Evolutionary conservation across 2,113 vertebrate genomes (phyloP), one percentile per base, ranked within the genome.

Genomic region (Microcebus ravelobensis): DNA sequence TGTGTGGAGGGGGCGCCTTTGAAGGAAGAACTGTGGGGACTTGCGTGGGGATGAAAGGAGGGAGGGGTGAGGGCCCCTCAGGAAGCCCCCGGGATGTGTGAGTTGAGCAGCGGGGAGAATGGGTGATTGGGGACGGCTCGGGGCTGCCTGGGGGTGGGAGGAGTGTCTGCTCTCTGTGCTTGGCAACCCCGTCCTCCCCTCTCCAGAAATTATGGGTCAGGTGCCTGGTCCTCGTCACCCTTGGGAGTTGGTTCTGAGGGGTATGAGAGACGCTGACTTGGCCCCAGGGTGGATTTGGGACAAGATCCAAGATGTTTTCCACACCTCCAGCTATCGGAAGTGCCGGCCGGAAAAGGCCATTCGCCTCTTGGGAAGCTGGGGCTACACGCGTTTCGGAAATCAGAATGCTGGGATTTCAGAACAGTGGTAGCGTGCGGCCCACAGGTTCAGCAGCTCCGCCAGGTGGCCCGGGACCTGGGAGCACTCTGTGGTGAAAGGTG

Each of bases 341-440:
- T 21, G 45, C 45, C 45, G 8, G 27, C 67, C 36, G 14, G 52
- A 17, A 17, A 34, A 18, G 11, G 17, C 87, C 25, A 11, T 0
- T 2, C 17, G 23, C 34, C 21, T 59, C 18, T 10, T 9, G 23
- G 61, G 71, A 31, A 59, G 29, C 74, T 20, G 52, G 15, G 21
- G 39, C 77, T 50, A 1, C 42, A 1, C 8, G 3, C 68, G 57
- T 59, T 73, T 42, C 6, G 2, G 70, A 61, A 81, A 55, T 27
- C 2, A 4, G 14, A 77, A 27, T 9, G 27, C 45, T 73, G 20
- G 0, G 71, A 50, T 70, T 81, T 82, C 27, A 65, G 79, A 45
- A 48, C n/a, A 79, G 48, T 12, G 0, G 1, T 34, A 4, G 23
- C 3, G 5, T 20, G 5, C 0, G 6, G 4, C 5, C 11, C 20